Evolutionary conservation across 1,140 invertebrate genomes (phyloP).

Genomic region (Geopemphigus sp.): DNA sequence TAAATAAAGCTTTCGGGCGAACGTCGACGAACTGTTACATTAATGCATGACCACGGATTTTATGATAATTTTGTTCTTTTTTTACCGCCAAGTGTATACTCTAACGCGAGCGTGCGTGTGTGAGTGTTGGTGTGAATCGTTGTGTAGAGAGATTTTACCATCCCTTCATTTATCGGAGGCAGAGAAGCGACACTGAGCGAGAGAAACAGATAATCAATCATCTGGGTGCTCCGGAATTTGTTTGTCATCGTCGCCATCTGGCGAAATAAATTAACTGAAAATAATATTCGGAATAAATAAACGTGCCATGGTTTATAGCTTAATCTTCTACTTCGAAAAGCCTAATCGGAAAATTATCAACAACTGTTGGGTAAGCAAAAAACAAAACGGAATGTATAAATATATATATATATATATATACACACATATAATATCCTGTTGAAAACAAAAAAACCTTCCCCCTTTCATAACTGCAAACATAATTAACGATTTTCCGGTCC

Average conservation of each 20-base stretch:
- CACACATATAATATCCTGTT: too few relatives aligned
- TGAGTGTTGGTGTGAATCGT: too few relatives aligned
- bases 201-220: slow-evolving; percentile 46
- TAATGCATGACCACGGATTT: slow-evolving; percentile 38
- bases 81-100: not conserved
- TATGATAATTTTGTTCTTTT: slow-evolving; percentile 56
- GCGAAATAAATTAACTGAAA: slow-evolving; percentile 47
- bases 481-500: too few relatives aligned
- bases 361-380: not conserved
- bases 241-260: slow-evolving; percentile 46
- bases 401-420: too few relatives aligned
- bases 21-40: slow-evolving; percentile 25
- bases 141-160: too few relatives aligned
- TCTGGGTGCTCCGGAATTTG: slow-evolving; percentile 38
- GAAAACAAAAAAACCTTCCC: too few relatives aligned
- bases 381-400: too few relatives aligned
- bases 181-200: too few relatives aligned
- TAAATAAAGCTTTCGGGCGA: slow-evolving; percentile 12
- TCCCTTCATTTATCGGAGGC: not conserved
- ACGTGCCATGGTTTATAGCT: not conserved
- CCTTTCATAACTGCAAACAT: not conserved
- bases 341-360: slow-evolving; percentile 40
- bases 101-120: not conserved
- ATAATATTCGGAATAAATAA: slow-evolving; percentile 46
- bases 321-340: slow-evolving; percentile 16